Conservation (phyloP, 2,113 vertebrate genomes). For the Philantomba maxwellii region DNA sequence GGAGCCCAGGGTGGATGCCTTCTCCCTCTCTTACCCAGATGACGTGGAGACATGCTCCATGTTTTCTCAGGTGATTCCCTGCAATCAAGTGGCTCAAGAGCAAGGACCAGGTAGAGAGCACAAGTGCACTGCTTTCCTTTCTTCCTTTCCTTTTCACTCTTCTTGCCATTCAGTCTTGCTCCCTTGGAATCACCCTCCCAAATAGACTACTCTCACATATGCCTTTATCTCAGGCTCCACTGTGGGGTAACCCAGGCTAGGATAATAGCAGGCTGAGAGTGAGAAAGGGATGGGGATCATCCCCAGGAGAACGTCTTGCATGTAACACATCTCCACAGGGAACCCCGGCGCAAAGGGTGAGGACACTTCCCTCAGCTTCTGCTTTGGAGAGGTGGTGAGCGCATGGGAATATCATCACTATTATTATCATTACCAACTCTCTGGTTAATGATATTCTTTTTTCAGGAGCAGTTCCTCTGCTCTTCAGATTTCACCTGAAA, state of each 20-base stretch:
- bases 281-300: background rate
- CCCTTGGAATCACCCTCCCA: background rate
- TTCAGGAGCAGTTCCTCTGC: background rate
- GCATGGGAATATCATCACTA: background rate
- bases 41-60: background rate
- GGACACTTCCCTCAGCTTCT: background rate
- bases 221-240: background rate
- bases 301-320: background rate
- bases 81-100: background rate
- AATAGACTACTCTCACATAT: background rate
- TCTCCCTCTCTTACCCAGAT: background rate
- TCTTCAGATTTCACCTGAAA: background rate
- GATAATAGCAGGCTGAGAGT: background rate
- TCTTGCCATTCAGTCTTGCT: background rate
- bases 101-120: background rate
- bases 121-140: background rate
- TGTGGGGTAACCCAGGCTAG: background rate
- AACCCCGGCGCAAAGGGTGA: fast-evolving
- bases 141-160: background rate
- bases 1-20: background rate
- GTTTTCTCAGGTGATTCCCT: background rate
- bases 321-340: fast-evolving
- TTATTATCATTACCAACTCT: background rate
- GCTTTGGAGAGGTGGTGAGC: background rate
- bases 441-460: background rate